Evolutionary conservation across 2,888 invertebrate genomes (phyloP).

Genomic region (Stenolophus ochropezus): DNA sequence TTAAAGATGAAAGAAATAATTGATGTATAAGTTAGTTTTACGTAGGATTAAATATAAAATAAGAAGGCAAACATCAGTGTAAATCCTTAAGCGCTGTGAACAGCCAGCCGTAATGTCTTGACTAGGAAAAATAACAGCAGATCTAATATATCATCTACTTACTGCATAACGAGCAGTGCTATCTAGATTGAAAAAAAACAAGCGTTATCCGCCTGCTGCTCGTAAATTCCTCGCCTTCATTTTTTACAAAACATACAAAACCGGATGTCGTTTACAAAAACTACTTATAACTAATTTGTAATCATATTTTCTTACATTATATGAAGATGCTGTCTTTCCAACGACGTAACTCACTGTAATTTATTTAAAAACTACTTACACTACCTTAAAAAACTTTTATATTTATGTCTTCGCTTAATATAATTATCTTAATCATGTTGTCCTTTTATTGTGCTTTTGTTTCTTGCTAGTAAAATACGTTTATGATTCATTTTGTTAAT

Average conservation of each 20-base stretch:
- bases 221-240: not conserved
- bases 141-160: constrained; percentile 11
- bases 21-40: too few relatives aligned
- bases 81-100: not conserved
- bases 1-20: too few relatives aligned
- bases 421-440: not conserved
- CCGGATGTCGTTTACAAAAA: not conserved
- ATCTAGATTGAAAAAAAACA: not conserved
- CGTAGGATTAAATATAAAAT: too few relatives aligned
- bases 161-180: constrained; percentile 4
- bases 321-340: too few relatives aligned
- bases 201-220: not conserved
- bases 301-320: not conserved
- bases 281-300: not conserved
- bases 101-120: not conserved
- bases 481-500: too few relatives aligned
- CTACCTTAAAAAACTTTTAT: too few relatives aligned
- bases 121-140: not conserved
- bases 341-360: too few relatives aligned
- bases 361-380: not conserved
- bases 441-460: not conserved
- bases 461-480: not conserved
- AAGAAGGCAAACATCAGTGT: not conserved
- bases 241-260: not conserved
- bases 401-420: not conserved